Conservation (phyloP, 2,797 vertebrate species). For the Chrysocyon brachyurus region DNA sequence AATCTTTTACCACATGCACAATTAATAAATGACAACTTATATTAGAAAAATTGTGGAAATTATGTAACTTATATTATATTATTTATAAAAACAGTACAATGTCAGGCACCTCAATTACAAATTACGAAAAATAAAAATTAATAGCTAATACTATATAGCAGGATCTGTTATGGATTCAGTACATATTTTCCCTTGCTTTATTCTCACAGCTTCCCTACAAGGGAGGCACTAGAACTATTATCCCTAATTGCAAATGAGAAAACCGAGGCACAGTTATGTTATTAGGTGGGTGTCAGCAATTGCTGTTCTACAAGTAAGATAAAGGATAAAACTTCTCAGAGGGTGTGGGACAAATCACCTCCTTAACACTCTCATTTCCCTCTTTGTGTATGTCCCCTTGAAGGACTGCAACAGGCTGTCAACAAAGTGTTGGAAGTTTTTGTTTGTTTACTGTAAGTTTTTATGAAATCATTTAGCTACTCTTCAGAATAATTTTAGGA, state of each 20-base stretch:
- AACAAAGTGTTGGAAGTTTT: neutral
- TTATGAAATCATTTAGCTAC: neutral
- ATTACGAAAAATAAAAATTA: constrained; percentile 11
- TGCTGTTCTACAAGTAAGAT: neutral
- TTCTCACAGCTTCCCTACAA: neutral
- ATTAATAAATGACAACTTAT: neutral
- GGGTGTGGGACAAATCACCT: too few species aligned
- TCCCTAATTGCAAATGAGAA: neutral
- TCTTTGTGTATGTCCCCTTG: neutral
- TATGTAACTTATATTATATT: too few species aligned
- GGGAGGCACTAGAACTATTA: neutral
- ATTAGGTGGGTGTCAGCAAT: neutral
- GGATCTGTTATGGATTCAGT: neutral
- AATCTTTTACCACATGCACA: neutral
- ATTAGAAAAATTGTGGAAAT: neutral
- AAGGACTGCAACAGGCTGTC: neutral
- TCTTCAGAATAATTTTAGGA: neutral
- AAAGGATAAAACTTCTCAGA: neutral
- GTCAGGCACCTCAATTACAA: neutral
- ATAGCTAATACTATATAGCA: neutral
- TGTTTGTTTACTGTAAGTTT: neutral
- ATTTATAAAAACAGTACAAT: too few species aligned
- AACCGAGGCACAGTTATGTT: neutral
- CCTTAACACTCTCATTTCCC: neutral
- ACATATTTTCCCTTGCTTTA: neutral